Evolutionary conservation across 2,888 invertebrate genomes (phyloP), one percentile per base, ranked within the genome.

Genomic region (Trachelus tabidus): DNA sequence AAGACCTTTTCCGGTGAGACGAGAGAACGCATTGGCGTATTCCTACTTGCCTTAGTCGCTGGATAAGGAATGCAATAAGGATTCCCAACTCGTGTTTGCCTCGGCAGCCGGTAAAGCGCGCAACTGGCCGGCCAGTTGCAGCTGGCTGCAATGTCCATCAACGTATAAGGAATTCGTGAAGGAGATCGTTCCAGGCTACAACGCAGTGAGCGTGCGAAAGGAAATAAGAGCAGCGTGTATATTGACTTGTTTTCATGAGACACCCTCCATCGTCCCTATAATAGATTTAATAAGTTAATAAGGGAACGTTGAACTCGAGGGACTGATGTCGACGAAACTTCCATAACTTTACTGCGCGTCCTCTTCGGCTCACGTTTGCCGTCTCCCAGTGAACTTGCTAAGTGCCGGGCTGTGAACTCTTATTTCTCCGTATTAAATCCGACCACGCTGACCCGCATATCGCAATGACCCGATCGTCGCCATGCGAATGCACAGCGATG

Each of bases 231-330:
- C 69, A 12, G 33, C 30, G 69, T 33, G 30, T 69, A 69, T 69
- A 69, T 69, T 33, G 69, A 11, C 69, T 69, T 69, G 69, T 69
- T 69, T 69, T 69, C 33, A n/a, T 30, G 31, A 12, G 69, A 33
- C 69, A 69, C 33, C 69, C 69, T 33, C 30, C 69, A 23, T 30
- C n/a, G 34, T 9, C n/a, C 35, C 33, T 73, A 9, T 75, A 71
- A 77, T 75, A 68, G 79, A 75, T 82, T 77, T 78, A 82, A 81
- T 83, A 76, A 80, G 68, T 81, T 80, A 82, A 82, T 77, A 74
- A 79, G 73, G 75, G 82, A 79, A 78, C 81, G 75, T 83, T 82
- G 81, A 83, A 81, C 82, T 80, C 82, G 30, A 79, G 30, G 73
- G 75, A 68, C 73, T 75, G 56, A 75, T 73, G 79, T n/a, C 6